Conservation (phyloP, 2,797 vertebrate species). For the Lateolabrax maculatus region DNA sequence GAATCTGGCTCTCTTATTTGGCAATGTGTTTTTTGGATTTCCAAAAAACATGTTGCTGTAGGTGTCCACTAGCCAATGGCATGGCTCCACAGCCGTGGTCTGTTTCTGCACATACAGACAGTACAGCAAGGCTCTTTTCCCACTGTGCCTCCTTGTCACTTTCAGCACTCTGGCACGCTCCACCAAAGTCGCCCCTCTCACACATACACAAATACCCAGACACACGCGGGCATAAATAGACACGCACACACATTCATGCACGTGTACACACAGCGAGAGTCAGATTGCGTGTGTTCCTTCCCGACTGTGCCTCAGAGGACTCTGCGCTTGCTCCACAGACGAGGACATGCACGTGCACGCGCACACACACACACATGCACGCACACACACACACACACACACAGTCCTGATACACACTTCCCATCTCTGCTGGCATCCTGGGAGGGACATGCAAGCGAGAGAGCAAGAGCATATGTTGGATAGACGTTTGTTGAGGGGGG, state of each 20-base stretch:
- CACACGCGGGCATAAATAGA: slow-evolving; percentile 42
- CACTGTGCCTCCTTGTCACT: slow-evolving; percentile 79
- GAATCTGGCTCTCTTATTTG: slow-evolving; percentile 73
- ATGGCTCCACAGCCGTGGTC: slow-evolving; percentile 67
- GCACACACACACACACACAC: slow-evolving; percentile 36
- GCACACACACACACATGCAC: slow-evolving; percentile 19
- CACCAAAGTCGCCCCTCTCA: slow-evolving; percentile 71
- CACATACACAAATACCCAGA: slow-evolving; percentile 56
- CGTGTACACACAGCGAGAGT: slow-evolving; percentile 59
- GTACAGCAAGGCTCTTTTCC: slow-evolving; percentile 72
- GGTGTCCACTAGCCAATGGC: slow-evolving; percentile 78
- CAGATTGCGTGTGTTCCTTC: slow-evolving; percentile 74
- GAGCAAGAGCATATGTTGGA: slow-evolving; percentile 81
- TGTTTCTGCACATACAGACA: slow-evolving; percentile 71
- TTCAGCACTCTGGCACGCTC: slow-evolving; percentile 76
- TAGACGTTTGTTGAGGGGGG: slow-evolving; percentile 76
- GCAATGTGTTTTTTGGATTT: slow-evolving; percentile 68
- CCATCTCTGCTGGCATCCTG: slow-evolving; percentile 80
- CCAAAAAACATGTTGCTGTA: slow-evolving; percentile 79
- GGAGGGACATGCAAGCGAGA: slow-evolving; percentile 76
- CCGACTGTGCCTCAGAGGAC: slow-evolving; percentile 77
- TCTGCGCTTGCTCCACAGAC: slow-evolving; percentile 72
- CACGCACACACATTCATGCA: neutral
- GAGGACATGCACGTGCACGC: slow-evolving; percentile 52
- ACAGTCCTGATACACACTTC: slow-evolving; percentile 74